These are phyloP conservation scores for Coelopa frigida DNA, from an alignment of 1,140 invertebrate genomes.

Conservation along the genomic window DNA sequence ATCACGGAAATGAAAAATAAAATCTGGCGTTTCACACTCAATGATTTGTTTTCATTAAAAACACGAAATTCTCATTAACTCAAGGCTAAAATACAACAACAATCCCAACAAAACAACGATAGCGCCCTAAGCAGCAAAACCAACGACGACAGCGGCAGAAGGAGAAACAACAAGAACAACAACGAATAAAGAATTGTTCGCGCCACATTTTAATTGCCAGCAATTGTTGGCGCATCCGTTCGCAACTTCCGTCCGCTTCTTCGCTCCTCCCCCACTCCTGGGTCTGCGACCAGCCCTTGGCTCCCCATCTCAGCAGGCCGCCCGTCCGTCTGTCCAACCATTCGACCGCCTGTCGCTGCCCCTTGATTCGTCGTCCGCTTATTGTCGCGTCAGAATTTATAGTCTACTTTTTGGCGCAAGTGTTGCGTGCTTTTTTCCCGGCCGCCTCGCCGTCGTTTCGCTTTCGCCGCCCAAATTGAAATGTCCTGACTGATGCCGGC, in stretches of 20 bases:
- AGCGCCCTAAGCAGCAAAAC: conserved; percentile 6
- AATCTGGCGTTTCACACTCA: conserved; percentile 43
- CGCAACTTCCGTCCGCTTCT: conserved; percentile 2
- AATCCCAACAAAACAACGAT: conserved; percentile 2
- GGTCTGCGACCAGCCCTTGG: conserved; percentile 19
- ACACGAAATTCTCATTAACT: conserved; percentile 44
- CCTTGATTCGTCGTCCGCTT: background rate
- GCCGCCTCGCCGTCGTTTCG: too few relatives aligned
- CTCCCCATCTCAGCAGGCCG: conserved; percentile 3
- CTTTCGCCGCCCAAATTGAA: too few relatives aligned
- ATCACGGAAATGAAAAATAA: conserved; percentile 44
- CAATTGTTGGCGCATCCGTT: conserved; percentile 29
- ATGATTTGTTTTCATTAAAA: conserved; percentile 45
- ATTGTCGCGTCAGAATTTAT: background rate
- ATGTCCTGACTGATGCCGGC: too few relatives aligned
- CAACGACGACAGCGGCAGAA: background rate
- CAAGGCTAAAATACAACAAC: too few relatives aligned
- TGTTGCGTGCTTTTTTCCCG: too few relatives aligned
- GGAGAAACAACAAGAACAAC: background rate
- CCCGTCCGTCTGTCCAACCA: background rate
- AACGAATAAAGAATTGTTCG: background rate
- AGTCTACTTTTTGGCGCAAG: background rate
- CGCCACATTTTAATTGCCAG: conserved; percentile 40
- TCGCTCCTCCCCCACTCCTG: background rate
- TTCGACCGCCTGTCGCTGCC: background rate